Conservation (phyloP, 2,113 vertebrate species). For the Rallus limicola region DNA sequence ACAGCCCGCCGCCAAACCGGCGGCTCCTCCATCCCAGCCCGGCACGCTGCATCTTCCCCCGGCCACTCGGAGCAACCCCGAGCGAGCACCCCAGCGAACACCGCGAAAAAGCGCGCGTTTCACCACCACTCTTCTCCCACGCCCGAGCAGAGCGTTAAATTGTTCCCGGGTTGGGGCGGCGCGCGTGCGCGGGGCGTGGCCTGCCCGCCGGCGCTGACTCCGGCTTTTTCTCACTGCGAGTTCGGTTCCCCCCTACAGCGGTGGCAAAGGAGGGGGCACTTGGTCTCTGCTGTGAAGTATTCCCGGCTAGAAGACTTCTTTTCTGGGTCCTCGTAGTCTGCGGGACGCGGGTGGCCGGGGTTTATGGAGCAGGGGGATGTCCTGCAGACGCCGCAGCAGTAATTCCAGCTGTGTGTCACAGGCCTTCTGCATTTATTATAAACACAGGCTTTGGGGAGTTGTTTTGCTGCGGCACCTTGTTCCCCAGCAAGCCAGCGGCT, state of each 20-base stretch:
- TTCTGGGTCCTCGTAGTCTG: accelerated
- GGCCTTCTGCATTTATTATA: not conserved
- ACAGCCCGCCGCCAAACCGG: not conserved
- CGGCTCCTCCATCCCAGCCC: not conserved
- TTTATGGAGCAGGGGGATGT: too few relatives aligned
- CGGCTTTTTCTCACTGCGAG: too few relatives aligned
- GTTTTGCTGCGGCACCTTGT: accelerated
- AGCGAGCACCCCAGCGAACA: accelerated
- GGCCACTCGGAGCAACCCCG: not conserved
- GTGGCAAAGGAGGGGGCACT: too few relatives aligned
- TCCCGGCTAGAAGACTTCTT: too few relatives aligned
- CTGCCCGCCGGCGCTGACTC: accelerated
- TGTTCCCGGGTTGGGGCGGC: not conserved
- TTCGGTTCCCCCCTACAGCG: too few relatives aligned
- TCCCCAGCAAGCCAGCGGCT: not conserved
- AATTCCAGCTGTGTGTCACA: too few relatives aligned
- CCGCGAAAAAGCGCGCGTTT: not conserved
- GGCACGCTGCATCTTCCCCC: not conserved
- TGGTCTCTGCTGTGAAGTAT: accelerated
- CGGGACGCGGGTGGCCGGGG: not conserved
- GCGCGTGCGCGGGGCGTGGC: not conserved
- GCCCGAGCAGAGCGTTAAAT: not conserved
- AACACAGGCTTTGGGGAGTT: not conserved
- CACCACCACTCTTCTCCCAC: accelerated
- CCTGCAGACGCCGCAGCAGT: accelerated